phyloP scores from a whole-genome alignment of 2,888 invertebrate genomes.

The Litoditis marina region DNA sequence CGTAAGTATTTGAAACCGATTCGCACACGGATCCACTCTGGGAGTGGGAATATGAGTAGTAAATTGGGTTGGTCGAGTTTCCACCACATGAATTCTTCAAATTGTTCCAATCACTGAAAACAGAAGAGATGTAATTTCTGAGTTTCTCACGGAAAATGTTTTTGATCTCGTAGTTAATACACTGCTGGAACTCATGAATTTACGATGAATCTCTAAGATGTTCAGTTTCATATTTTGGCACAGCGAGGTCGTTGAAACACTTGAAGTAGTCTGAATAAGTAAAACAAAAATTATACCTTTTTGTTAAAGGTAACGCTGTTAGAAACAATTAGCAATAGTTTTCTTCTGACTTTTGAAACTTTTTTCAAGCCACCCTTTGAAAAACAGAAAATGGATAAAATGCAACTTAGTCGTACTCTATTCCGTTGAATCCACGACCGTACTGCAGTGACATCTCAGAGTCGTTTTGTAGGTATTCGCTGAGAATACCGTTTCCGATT shows the following conservation, averaged over 20 bases:
- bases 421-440: conserved; percentile 45
- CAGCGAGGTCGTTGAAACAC: no score
- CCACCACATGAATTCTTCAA: conserved; percentile 28
- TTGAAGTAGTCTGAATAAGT: no score
- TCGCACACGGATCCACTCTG: conserved; percentile 22
- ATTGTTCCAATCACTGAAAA: conserved; percentile 39
- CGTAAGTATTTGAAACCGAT: conserved; percentile 20
- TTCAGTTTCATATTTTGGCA: no score
- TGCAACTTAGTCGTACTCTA: conserved; percentile 30
- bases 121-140: no score
- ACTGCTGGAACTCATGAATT: no score
- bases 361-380: background rate
- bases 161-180: no score
- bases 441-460: conserved; percentile 44
- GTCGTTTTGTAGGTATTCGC: conserved; percentile 42
- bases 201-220: no score
- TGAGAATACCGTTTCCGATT: conserved; percentile 51
- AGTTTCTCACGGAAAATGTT: no score
- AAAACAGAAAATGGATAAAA: background rate
- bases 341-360: no score
- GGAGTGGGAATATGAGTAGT: conserved; percentile 27
- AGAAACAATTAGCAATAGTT: no score
- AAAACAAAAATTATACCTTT: background rate
- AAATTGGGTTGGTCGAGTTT: conserved; percentile 21
- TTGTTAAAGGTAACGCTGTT: background rate